These are phyloP conservation scores for Chascanopsetta lugubris DNA, from an alignment of 2,113 vertebrate species.

Conservation along the genomic window DNA sequence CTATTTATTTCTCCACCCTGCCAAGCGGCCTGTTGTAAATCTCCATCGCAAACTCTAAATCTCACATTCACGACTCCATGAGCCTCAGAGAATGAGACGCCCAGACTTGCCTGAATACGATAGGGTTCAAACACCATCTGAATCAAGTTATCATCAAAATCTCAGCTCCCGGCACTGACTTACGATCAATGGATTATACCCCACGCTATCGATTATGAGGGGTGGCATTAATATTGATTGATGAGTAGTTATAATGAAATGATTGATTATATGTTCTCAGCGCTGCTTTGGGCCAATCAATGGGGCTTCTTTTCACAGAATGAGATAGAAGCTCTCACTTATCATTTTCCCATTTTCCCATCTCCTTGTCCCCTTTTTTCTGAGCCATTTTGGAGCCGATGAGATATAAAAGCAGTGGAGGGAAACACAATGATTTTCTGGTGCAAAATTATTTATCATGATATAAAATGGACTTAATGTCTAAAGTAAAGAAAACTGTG, in stretches of 20 bases:
- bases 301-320: slow-evolving; percentile 57
- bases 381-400: slow-evolving; percentile 18
- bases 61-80: slow-evolving; percentile 55
- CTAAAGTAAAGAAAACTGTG: neutral
- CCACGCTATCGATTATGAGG: slow-evolving; percentile 61
- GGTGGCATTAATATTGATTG: slow-evolving; percentile 73
- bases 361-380: slow-evolving; percentile 11
- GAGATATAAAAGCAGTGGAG: slow-evolving; percentile 33
- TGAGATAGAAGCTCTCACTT: slow-evolving; percentile 60
- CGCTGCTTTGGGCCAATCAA: slow-evolving; percentile 66
- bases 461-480: slow-evolving; percentile 4
- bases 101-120: slow-evolving; percentile 50
- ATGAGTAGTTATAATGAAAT: slow-evolving; percentile 71
- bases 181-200: slow-evolving; percentile 70
- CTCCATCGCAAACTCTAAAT: slow-evolving; percentile 66
- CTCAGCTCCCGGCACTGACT: slow-evolving; percentile 52
- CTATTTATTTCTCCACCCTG: slow-evolving; percentile 58
- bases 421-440: slow-evolving; percentile 26
- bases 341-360: slow-evolving; percentile 61
- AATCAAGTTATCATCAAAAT: slow-evolving; percentile 71
- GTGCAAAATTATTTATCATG: slow-evolving; percentile 8
- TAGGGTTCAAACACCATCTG: slow-evolving; percentile 49
- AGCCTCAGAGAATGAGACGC: slow-evolving; percentile 43
- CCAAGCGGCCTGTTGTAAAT: slow-evolving; percentile 64
- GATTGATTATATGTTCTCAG: slow-evolving; percentile 70